Percentiles rank a stretch among this genome's conserved stretches.
Conservation (phyloP, 1,140 invertebrate species). For the Eurosta solidaginis region DNA sequence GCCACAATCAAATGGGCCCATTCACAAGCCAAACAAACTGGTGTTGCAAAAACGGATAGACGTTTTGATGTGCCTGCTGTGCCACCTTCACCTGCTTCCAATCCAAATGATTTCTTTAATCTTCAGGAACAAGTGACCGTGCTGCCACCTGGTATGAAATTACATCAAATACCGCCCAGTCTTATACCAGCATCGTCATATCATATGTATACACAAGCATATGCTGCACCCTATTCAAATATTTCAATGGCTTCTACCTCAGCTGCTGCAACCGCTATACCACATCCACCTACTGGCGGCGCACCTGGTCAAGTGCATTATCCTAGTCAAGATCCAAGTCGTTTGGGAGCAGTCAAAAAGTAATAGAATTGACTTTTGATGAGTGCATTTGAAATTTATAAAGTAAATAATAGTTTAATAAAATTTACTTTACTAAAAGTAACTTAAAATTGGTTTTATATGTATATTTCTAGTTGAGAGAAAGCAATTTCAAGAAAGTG, state of each 20-base stretch:
- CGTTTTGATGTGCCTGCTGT: constrained; percentile 82
- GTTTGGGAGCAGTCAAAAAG: constrained; percentile 73
- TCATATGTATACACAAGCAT: constrained; percentile 66
- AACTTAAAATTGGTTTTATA: background rate
- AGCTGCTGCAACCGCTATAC: constrained; percentile 56
- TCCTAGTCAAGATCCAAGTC: constrained; percentile 90
- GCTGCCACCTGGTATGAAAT: constrained; percentile 62
- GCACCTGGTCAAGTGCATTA: constrained; percentile 74
- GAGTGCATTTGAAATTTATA: too few species aligned
- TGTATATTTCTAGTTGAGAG: background rate
- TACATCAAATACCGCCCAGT: constrained; percentile 62
- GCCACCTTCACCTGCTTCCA: constrained; percentile 64
- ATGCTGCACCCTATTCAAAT: constrained; percentile 61
- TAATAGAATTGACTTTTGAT: constrained; percentile 5
- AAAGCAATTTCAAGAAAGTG: background rate
- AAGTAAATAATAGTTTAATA: too few species aligned
- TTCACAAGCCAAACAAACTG: constrained; percentile 73
- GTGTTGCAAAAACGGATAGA: constrained; percentile 60
- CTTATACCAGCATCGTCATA: constrained; percentile 63
- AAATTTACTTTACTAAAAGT: too few species aligned
- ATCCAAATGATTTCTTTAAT: constrained; percentile 81
- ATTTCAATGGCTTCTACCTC: constrained; percentile 62
- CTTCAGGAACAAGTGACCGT: constrained; percentile 65
- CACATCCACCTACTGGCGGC: constrained; percentile 61
- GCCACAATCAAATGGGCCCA: constrained; percentile 97